phyloP scores from a whole-genome alignment of 2,888 invertebrate species.

The Gandaritis pyraliata region DNA sequence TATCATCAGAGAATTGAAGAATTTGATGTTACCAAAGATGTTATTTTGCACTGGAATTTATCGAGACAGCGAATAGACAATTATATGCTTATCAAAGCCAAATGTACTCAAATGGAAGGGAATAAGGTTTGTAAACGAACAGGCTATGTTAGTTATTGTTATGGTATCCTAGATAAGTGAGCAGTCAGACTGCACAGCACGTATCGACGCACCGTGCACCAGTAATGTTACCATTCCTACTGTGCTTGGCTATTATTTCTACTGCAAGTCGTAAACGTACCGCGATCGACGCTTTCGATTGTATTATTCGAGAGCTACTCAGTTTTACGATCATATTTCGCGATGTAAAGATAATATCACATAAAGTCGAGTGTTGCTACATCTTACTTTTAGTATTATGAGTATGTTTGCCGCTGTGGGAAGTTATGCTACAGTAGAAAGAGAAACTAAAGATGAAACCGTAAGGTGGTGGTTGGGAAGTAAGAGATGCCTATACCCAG shows the following conservation, averaged over 20 bases:
- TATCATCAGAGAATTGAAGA: not conserved
- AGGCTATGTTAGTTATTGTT: constrained; percentile 17
- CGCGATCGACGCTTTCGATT: constrained; percentile 33
- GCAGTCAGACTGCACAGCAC: constrained; percentile 38
- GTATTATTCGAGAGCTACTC: constrained; percentile 33
- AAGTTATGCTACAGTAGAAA: not conserved
- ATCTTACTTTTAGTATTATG: not conserved
- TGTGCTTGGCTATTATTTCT: constrained; percentile 11
- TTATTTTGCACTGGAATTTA: constrained; percentile 12
- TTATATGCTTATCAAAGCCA: constrained; percentile 20
- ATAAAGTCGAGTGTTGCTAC: constrained; percentile 9
- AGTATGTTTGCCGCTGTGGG: not conserved
- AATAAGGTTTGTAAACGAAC: constrained; percentile 10
- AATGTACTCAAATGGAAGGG: constrained; percentile 8
- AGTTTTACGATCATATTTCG: constrained; percentile 31
- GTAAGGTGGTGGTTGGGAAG: no score
- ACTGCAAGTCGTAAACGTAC: constrained; percentile 34
- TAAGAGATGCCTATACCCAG: no score
- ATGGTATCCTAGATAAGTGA: constrained; percentile 32
- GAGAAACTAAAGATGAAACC: not conserved
- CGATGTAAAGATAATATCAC: constrained; percentile 23
- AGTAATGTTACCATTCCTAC: constrained; percentile 25
- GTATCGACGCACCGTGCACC: constrained; percentile 35
- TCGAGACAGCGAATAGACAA: constrained; percentile 19
- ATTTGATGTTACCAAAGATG: constrained; percentile 4